Evolutionary conservation across 2,113 vertebrate species (phyloP).

Genomic region (Columba janthina): DNA sequence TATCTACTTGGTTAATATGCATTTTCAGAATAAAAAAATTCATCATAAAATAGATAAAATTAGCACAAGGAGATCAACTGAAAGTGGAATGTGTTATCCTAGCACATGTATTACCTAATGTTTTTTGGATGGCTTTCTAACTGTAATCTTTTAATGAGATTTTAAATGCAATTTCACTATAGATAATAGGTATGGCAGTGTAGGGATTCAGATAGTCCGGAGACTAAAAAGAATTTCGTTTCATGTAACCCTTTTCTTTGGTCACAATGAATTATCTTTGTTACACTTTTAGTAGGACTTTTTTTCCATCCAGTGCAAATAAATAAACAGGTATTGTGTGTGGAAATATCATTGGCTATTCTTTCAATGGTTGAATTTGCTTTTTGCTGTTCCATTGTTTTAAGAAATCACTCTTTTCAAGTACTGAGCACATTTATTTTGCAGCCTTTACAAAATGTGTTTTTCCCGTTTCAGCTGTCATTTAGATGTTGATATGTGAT

Average conservation of each 20-base stretch:
- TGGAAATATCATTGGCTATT: neutral
- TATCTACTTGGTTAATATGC: neutral
- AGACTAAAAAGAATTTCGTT: neutral
- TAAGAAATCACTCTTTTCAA: neutral
- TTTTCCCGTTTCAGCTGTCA: slow-evolving; percentile 30
- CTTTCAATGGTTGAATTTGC: neutral
- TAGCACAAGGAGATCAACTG: neutral
- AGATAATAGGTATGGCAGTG: neutral
- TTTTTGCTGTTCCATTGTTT: neutral
- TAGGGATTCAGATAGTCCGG: neutral
- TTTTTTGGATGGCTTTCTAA: neutral
- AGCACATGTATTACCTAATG: neutral
- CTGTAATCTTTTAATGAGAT: neutral
- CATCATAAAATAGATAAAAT: neutral
- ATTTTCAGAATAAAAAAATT: neutral
- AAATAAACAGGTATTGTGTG: neutral
- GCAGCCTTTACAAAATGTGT: neutral
- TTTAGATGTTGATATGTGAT: slow-evolving; percentile 58
- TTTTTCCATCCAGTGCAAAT: neutral
- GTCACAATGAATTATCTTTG: neutral
- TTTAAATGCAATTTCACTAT: neutral
- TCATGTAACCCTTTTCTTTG: neutral
- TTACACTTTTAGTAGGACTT: neutral
- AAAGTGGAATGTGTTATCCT: neutral
- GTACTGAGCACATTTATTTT: neutral